These are phyloP conservation scores for Diacarnus erythraeanus DNA, from an alignment of 37 sponge, comb jelly and placozoan genomes.

Conservation along the genomic window DNA sequence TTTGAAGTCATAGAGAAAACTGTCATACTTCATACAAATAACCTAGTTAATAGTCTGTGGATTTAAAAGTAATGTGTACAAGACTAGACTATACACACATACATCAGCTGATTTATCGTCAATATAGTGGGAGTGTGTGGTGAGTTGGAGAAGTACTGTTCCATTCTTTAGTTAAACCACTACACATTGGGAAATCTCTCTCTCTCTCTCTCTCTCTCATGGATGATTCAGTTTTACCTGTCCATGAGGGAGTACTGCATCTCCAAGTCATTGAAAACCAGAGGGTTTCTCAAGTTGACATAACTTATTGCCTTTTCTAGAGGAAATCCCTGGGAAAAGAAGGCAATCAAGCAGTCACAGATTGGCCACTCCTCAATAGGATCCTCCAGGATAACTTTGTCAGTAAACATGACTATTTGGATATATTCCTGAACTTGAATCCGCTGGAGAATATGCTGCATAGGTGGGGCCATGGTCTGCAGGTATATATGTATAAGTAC, in stretches of 20 bases:
- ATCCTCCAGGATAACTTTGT: slow-evolving; percentile 68
- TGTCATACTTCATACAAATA: no score
- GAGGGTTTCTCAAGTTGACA: slow-evolving; percentile 74
- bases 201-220: no score
- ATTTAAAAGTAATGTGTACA: no score
- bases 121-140: no score
- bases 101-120: no score
- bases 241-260: slow-evolving; percentile 79
- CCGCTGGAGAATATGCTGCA: slow-evolving; percentile 81
- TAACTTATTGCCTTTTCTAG: slow-evolving; percentile 89
- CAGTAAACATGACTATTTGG: slow-evolving; percentile 74
- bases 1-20: no score
- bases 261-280: slow-evolving; percentile 87
- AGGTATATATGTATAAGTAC: not conserved
- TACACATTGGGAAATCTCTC: no score
- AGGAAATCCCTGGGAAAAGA: slow-evolving; percentile 88
- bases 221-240: slow-evolving; percentile 51
- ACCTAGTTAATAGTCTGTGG: no score
- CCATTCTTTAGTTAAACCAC: no score
- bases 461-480: slow-evolving; percentile 77
- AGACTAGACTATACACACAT: no score
- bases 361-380: slow-evolving; percentile 87
- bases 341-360: slow-evolving; percentile 84
- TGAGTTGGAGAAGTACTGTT: no score
- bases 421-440: slow-evolving; percentile 52